Conservation (phyloP, 2,113 vertebrate species). For the Erinaceus europaeus region DNA sequence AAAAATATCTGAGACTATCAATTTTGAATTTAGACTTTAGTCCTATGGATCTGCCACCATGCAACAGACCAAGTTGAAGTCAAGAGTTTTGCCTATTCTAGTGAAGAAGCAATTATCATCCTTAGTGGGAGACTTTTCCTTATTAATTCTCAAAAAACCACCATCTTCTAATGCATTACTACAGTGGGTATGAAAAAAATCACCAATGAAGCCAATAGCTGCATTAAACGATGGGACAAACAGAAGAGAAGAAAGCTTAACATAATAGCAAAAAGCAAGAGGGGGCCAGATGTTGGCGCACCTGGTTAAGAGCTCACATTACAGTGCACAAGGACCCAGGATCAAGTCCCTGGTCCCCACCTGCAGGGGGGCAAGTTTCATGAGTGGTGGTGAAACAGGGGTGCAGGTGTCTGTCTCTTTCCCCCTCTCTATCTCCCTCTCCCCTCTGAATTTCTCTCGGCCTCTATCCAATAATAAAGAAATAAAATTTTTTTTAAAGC, state of each 20-base stretch:
- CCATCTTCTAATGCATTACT: too few species aligned
- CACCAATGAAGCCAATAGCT: neutral
- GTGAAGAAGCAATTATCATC: slow-evolving; percentile 16
- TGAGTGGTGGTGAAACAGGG: too few species aligned
- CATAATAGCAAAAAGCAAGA: neutral
- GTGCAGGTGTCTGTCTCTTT: too few species aligned
- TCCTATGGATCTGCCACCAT: neutral
- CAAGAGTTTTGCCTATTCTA: neutral
- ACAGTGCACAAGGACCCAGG: neutral
- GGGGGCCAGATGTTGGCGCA: neutral
- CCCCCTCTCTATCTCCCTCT: too few species aligned
- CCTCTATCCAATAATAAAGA: too few species aligned
- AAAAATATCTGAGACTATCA: slow-evolving; percentile 2
- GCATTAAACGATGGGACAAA: neutral
- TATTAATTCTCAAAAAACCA: neutral
- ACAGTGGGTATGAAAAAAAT: neutral
- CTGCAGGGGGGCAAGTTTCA: too few species aligned
- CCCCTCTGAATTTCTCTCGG: too few species aligned
- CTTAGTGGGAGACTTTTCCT: neutral
- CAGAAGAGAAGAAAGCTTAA: neutral
- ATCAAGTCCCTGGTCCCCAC: neutral
- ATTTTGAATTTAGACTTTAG: slow-evolving; percentile 21
- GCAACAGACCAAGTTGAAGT: slow-evolving; percentile 1
- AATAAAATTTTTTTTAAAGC: neutral
- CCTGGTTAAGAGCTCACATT: too few species aligned